Conservation (phyloP, 2,113 vertebrate genomes). For the Callaeas wilsoni region DNA sequence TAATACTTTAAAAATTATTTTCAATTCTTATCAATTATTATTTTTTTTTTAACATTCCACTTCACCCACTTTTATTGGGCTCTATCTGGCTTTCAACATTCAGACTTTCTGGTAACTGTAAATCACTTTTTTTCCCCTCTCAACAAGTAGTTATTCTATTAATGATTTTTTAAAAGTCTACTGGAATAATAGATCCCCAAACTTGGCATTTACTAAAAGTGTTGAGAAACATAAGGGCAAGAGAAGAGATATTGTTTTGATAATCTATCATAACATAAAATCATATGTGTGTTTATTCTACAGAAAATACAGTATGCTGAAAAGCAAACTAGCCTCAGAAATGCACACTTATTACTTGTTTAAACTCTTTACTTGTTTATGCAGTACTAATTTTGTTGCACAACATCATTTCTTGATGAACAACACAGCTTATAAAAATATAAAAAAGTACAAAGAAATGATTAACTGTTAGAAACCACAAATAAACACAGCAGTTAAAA, state of each 20-base stretch:
- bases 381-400: not conserved
- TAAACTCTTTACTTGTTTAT: not conserved
- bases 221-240: not conserved
- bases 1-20: slow-evolving; percentile 17
- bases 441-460: not conserved
- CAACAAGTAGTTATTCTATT: not conserved
- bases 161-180: not conserved
- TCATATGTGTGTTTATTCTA: not conserved
- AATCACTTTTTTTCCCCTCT: not conserved
- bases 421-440: not conserved
- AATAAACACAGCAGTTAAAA: not conserved
- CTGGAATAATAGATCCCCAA: not conserved
- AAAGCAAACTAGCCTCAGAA: not conserved
- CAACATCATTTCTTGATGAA: not conserved
- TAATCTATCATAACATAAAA: not conserved
- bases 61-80: not conserved
- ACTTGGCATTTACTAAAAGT: not conserved
- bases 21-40: slow-evolving; percentile 29
- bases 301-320: not conserved
- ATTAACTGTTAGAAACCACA: not conserved
- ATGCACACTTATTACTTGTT: not conserved
- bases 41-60: not conserved
- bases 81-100: not conserved
- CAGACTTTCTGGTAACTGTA: not conserved
- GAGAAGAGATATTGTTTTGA: not conserved